Evolutionary conservation across 2,113 vertebrate genomes (phyloP).

Genomic region (Junco hyemalis): DNA sequence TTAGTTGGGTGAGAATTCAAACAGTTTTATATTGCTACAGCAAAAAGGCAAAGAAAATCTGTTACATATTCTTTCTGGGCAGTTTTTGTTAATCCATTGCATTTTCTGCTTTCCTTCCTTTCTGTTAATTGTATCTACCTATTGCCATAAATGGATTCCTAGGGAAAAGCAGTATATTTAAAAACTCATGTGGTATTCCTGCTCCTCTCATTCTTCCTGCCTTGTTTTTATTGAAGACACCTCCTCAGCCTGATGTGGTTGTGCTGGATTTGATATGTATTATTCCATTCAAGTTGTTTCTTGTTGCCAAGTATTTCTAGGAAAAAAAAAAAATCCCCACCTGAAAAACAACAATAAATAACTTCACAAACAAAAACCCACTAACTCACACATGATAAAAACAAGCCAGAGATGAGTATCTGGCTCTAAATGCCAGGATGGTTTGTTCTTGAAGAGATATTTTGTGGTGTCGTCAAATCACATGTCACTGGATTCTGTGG

Average conservation of each 20-base stretch:
- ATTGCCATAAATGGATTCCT: neutral
- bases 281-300: neutral
- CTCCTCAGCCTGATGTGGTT: neutral
- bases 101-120: neutral
- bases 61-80: neutral
- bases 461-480: neutral
- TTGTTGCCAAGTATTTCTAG: neutral
- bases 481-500: neutral
- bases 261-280: neutral
- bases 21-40: neutral
- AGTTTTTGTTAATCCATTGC: neutral
- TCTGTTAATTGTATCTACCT: neutral
- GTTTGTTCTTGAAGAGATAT: neutral
- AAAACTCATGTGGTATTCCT: neutral
- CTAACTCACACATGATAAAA: neutral
- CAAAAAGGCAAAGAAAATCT: neutral
- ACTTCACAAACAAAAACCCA: neutral
- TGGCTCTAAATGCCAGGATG: neutral
- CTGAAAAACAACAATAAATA: neutral
- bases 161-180: neutral
- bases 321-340: rapidly evolving
- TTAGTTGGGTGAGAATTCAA: neutral
- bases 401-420: neutral
- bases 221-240: neutral
- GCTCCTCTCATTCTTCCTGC: neutral